Percentiles rank a stretch among this genome's conserved stretches.
These are phyloP conservation scores for Panopea generosa DNA, from an alignment of 2,888 invertebrate species.

Conservation along the genomic window DNA sequence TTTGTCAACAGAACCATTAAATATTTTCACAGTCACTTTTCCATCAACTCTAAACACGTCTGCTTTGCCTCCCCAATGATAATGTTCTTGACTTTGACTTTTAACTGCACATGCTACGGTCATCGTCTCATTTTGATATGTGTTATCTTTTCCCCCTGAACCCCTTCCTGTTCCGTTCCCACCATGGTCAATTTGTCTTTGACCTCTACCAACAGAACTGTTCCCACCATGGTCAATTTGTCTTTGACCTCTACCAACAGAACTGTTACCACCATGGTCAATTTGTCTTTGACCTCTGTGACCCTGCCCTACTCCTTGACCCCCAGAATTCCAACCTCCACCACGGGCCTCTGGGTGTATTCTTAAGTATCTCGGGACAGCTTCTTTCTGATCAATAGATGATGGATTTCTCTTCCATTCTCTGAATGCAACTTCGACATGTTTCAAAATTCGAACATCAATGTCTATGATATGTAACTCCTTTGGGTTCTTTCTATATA, in stretches of 20 bases:
- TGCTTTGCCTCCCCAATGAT: conserved; percentile 31
- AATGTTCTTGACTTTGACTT: conserved; percentile 10
- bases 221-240: no score
- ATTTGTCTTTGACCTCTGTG: conserved; percentile 2
- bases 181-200: no score
- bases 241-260: no score
- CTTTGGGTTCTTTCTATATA: background rate
- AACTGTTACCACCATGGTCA: background rate
- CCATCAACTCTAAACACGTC: conserved; percentile 20
- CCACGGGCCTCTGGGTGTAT: no score
- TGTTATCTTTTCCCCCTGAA: no score
- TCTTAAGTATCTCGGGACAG: conserved; percentile 19
- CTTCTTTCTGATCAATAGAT: conserved; percentile 14
- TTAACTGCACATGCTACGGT: conserved; percentile 7
- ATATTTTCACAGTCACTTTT: conserved; percentile 38
- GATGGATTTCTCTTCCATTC: conserved; percentile 37
- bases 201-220: no score
- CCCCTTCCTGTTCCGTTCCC: no score
- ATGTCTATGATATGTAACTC: conserved; percentile 62
- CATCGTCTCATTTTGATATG: no score
- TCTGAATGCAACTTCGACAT: conserved; percentile 34
- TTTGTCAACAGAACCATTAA: conserved; percentile 38
- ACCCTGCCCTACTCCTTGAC: conserved; percentile 4
- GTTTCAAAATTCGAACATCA: conserved; percentile 46
- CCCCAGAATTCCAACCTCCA: background rate